Evolutionary conservation across 2,797 vertebrate species (phyloP).

Genomic region (Sarcoramphus papa): DNA sequence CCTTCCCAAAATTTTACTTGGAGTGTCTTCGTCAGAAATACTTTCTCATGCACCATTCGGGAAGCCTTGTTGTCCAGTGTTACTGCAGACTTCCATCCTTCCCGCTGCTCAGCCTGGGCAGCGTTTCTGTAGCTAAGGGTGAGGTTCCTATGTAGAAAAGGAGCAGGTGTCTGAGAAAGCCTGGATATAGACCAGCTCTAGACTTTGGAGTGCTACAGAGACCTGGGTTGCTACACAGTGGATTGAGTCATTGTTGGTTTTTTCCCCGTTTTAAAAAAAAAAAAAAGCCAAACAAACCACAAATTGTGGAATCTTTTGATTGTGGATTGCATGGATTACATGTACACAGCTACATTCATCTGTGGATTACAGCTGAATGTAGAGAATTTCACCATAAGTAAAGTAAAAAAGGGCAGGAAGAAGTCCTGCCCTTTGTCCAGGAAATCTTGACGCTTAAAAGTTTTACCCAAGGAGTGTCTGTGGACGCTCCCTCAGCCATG

Average conservation of each 20-base stretch:
- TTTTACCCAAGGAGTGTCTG: background rate
- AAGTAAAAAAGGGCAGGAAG: background rate
- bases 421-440: background rate
- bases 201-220: background rate
- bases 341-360: background rate
- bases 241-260: background rate
- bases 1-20: background rate
- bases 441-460: background rate
- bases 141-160: background rate
- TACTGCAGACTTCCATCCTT: background rate
- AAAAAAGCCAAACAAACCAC: fast-evolving
- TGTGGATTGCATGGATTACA: background rate
- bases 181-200: background rate
- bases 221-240: background rate
- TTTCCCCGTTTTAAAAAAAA: background rate
- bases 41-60: background rate
- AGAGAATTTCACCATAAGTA: background rate
- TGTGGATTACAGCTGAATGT: background rate
- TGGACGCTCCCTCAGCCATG: background rate
- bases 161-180: background rate
- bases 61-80: background rate
- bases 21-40: background rate
- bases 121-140: fast-evolving
- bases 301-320: background rate
- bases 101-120: background rate